These are phyloP conservation scores for Rhizomys pruinosus DNA, from an alignment of 2,113 vertebrate genomes.

Conservation along the genomic window DNA sequence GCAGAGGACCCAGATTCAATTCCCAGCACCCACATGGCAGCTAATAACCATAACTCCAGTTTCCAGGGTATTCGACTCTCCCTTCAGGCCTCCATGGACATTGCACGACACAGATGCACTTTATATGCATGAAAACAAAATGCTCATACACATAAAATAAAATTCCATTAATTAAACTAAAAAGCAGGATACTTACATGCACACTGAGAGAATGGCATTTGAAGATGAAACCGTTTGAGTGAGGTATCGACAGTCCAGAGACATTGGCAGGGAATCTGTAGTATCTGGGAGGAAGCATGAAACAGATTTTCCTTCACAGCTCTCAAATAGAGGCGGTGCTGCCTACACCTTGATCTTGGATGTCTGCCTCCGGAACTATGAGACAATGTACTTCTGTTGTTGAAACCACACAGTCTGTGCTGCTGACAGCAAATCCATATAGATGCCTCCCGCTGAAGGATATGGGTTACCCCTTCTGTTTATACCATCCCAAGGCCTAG, in stretches of 20 bases:
- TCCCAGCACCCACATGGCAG: no score
- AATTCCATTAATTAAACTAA: no score
- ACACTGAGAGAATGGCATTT: not conserved
- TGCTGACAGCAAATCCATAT: not conserved
- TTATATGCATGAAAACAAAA: no score
- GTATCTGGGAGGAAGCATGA: not conserved
- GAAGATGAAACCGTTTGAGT: not conserved
- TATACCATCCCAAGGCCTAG: not conserved
- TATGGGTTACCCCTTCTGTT: not conserved
- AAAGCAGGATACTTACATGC: no score
- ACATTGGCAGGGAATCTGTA: not conserved
- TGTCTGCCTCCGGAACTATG: not conserved
- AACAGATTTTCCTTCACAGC: not conserved
- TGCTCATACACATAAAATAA: no score
- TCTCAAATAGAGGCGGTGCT: not conserved
- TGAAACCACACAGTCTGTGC: not conserved
- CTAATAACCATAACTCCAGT: no score
- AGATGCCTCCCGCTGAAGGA: not conserved
- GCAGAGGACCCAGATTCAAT: no score
- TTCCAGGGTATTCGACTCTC: no score
- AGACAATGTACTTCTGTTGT: not conserved
- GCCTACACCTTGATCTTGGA: not conserved
- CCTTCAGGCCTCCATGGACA: no score
- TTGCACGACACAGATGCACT: no score
- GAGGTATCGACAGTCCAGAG: not conserved